These are phyloP conservation scores for Catostylus mosaicus DNA, from an alignment of 30 jellyfish, hydroid and myxozoan genomes.

Conservation along the genomic window DNA sequence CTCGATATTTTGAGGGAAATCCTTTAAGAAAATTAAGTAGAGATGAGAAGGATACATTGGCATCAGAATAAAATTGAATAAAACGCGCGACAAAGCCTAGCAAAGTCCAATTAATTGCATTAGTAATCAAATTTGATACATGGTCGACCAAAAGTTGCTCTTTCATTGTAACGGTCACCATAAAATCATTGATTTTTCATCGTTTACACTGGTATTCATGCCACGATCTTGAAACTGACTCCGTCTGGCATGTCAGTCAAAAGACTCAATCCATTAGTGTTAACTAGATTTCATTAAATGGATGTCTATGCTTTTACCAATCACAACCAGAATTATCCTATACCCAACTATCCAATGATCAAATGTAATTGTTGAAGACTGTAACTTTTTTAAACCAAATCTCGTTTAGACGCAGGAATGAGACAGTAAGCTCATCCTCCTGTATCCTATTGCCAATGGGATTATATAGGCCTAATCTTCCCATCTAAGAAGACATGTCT, in stretches of 20 bases:
- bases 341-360: conserved; percentile 14
- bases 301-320: conserved; percentile 4
- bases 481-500: background rate
- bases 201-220: background rate
- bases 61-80: background rate
- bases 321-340: conserved; percentile 5
- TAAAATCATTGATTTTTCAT: too few relatives aligned
- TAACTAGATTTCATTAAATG: background rate
- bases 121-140: background rate
- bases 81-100: background rate
- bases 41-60: background rate
- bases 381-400: conserved; percentile 8
- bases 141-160: background rate
- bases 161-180: too few relatives aligned
- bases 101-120: background rate
- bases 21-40: background rate
- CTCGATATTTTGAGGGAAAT: background rate
- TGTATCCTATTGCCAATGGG: conserved; percentile 36
- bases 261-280: background rate
- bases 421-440: conserved; percentile 9
- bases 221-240: background rate
- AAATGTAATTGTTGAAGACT: conserved; percentile 16
- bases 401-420: conserved; percentile 3
- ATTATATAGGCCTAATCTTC: conserved; percentile 1
- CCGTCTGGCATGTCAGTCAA: conserved; percentile 4